Percentiles rank a stretch among this genome's conserved stretches.
Conservation (phyloP, 2,113 vertebrate genomes). For the Rhipidura dahli region DNA sequence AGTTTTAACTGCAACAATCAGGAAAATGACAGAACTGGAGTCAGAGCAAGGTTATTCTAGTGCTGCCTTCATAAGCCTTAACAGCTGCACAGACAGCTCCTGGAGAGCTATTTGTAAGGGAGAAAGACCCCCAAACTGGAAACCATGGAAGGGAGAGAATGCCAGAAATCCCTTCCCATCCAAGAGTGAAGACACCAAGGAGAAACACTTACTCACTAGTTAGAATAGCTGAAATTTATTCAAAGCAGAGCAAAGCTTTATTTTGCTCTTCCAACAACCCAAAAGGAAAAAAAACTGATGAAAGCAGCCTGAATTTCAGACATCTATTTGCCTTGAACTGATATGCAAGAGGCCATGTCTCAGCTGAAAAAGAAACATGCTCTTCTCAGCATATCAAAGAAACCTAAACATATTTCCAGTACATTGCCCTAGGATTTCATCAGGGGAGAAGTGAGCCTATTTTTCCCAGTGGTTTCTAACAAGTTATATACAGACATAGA, state of each 20-base stretch:
- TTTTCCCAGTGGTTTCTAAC: background rate
- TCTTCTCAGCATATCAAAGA: background rate
- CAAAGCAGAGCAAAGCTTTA: background rate
- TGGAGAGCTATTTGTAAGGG: background rate
- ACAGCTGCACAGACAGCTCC: conserved; percentile 15
- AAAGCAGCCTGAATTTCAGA: background rate
- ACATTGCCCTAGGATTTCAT: background rate
- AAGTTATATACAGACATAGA: background rate
- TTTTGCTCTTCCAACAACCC: background rate
- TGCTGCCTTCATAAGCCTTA: background rate
- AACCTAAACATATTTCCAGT: background rate
- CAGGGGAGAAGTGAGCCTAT: background rate
- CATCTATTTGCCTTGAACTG: conserved; percentile 3
- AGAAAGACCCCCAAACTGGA: background rate
- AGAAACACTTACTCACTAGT: background rate
- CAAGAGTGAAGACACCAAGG: background rate
- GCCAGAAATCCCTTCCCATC: background rate
- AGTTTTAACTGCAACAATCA: background rate
- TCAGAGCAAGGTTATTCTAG: background rate
- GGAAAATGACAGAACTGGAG: background rate
- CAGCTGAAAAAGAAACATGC: background rate
- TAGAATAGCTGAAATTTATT: background rate
- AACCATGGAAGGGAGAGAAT: background rate
- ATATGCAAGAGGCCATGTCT: background rate
- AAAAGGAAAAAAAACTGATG: background rate